Evolutionary conservation across 2,888 invertebrate species (phyloP).

Genomic region (Uloborus plumipes): DNA sequence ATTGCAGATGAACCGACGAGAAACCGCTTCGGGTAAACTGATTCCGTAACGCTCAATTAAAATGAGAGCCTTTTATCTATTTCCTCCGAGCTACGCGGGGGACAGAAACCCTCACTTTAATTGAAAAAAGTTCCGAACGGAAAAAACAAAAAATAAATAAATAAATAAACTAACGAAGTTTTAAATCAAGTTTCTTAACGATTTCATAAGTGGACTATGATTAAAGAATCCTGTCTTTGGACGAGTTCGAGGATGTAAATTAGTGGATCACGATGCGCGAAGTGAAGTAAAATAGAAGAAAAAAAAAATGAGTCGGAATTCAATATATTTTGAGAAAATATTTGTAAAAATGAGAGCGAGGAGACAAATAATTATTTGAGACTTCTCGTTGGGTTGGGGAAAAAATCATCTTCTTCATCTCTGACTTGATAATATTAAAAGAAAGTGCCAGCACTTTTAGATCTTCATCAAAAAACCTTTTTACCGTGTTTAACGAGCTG

Average conservation of each 20-base stretch:
- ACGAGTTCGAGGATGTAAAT: conserved; percentile 11
- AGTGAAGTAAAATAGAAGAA: background rate
- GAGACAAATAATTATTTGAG: conserved; percentile 29
- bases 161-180: conserved; percentile 36
- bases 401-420: conserved; percentile 23
- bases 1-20: background rate
- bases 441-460: conserved; percentile 20
- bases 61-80: conserved; percentile 28
- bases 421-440: conserved; percentile 38
- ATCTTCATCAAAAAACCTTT: conserved; percentile 24
- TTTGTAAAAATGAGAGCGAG: conserved; percentile 21
- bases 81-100: background rate
- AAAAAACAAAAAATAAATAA: background rate
- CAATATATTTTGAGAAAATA: conserved; percentile 9
- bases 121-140: conserved; percentile 19
- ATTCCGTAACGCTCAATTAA: conserved; percentile 21
- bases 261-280: conserved; percentile 2
- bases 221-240: conserved; percentile 23
- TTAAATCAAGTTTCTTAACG: conserved; percentile 47
- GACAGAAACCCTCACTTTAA: conserved; percentile 18
- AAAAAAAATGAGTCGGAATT: background rate
- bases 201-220: conserved; percentile 37
- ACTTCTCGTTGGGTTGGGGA: background rate
- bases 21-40: conserved; percentile 1
- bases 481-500: conserved; percentile 26